A percentile compares a stretch with the other conserved stretches of the same genome.
These are phyloP conservation scores for Peromyscus leucopus DNA, from an alignment of 2,113 vertebrate species.

Conservation along the genomic window DNA sequence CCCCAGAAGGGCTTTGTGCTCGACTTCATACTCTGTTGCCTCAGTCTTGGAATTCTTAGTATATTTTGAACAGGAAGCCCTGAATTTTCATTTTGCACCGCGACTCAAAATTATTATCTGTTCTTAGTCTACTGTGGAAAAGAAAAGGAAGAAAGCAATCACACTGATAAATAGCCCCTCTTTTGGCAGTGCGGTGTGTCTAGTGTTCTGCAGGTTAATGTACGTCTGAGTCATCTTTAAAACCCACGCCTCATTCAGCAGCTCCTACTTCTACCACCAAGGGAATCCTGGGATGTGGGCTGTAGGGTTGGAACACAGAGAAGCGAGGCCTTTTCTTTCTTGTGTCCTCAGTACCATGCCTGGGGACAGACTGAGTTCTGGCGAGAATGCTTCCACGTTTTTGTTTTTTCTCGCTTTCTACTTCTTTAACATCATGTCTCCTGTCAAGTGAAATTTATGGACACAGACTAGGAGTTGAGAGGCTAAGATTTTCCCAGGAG, in stretches of 20 bases:
- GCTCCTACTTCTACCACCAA: neutral
- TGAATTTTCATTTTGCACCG: neutral
- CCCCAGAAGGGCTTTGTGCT: neutral
- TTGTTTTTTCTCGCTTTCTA: slow-evolving; percentile 18
- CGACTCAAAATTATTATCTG: neutral
- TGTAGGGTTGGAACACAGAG: fast-evolving
- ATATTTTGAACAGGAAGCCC: neutral
- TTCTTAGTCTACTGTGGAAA: slow-evolving; percentile 16
- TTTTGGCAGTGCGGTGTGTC: neutral
- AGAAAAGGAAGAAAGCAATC: neutral
- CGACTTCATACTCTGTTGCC: neutral
- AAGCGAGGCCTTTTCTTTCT: neutral
- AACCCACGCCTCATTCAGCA: neutral
- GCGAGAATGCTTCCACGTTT: neutral
- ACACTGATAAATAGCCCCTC: neutral
- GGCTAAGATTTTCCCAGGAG: slow-evolving; percentile 63
- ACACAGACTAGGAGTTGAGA: neutral
- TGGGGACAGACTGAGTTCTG: neutral
- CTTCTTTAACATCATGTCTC: slow-evolving; percentile 26
- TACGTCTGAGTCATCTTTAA: neutral
- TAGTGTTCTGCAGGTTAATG: neutral
- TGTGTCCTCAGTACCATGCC: neutral
- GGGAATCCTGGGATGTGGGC: neutral
- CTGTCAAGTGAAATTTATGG: slow-evolving; percentile 56
- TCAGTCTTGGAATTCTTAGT: neutral